Base-by-base conservation (phyloP, 2,797 vertebrate genomes). In the Galago senegalensis region DNA sequence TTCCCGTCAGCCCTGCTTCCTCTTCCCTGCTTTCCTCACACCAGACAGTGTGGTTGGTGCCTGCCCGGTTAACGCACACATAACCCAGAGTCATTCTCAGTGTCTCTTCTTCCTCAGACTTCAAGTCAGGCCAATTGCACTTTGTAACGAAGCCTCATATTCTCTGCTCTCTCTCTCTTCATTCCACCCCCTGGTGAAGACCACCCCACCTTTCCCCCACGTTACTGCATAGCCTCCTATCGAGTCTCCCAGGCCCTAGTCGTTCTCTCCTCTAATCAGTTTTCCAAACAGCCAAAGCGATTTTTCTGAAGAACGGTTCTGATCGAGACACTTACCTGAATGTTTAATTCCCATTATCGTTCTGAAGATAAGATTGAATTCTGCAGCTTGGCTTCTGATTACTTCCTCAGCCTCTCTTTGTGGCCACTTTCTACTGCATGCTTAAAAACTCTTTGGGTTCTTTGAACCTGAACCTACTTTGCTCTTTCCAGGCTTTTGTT, bases 291-390 rank as follows among this genome's bases (percentile, higher is more conserved):
- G 6, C 2, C 17, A 40, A 93, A 69, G 10, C 69, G 9, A 77
- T 46, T 96, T 95, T 94, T 61, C 67, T 72, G 37, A 85, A 76
- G 31, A 75, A 12, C 2, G 20, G 17, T 60, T 91, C 53, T 73
- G 34, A 89, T 31, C n/a, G 43, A 86, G 73, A 91, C 37, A 23
- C 1, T 31, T 86, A 23, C 2, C 29, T 67, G 3, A n/a, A 58
- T 73, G 20, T 85, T 92, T 69, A 72, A 56, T 58, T 60, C 25
- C 53, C 29, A 29, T 56, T 53, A 85, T 56, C 37, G 46, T 77
- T 81, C 56, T 60, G 73, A 73, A 49, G 10, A 82, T 53, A 25
- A 56, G 17, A 82, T 6, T 60, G n/a, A 82, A n/a, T 56, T 81
- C 58, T 82, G 0, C 5, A 60, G 20, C 27, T 77, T 90, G 21